phyloP scores from a whole-genome alignment of 1,140 invertebrate genomes.

The Varroa destructor region DNA sequence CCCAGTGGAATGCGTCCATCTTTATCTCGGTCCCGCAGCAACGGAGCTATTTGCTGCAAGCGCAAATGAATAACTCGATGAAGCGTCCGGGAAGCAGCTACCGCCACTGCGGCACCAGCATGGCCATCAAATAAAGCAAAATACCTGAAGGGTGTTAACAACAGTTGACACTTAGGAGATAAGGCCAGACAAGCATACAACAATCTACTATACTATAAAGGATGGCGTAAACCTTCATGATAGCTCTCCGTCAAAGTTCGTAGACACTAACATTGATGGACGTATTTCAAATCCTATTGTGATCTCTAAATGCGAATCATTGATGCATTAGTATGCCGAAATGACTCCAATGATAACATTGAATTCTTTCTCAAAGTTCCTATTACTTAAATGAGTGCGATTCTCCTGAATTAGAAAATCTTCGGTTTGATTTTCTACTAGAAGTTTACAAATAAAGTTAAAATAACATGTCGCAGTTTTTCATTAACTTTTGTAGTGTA shows the following conservation, averaged over 20 bases:
- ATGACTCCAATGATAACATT: no score
- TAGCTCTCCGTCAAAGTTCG: constrained; percentile 29
- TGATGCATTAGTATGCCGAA: no score
- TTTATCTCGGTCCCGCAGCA: neutral
- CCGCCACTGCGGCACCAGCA: constrained; percentile 65
- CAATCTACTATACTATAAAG: constrained; percentile 15
- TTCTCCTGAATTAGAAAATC: no score
- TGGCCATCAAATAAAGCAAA: constrained; percentile 78
- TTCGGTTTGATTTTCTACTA: no score
- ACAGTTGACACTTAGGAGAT: constrained; percentile 32
- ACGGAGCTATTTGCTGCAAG: constrained; percentile 30
- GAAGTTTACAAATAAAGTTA: no score
- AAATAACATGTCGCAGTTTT: no score
- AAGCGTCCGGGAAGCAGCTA: constrained; percentile 59
- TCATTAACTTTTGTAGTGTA: no score
- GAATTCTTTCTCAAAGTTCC: no score
- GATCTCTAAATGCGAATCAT: no score
- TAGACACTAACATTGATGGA: no score
- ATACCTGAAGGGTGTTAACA: constrained; percentile 47
- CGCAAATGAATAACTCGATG: constrained; percentile 62
- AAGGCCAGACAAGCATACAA: neutral
- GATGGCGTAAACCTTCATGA: constrained; percentile 27
- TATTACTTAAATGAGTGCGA: no score
- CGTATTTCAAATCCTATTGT: no score
- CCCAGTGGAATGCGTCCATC: constrained; percentile 13